Evolutionary conservation across 2,888 invertebrate species (phyloP).

Genomic region (Miltochrista miniata): DNA sequence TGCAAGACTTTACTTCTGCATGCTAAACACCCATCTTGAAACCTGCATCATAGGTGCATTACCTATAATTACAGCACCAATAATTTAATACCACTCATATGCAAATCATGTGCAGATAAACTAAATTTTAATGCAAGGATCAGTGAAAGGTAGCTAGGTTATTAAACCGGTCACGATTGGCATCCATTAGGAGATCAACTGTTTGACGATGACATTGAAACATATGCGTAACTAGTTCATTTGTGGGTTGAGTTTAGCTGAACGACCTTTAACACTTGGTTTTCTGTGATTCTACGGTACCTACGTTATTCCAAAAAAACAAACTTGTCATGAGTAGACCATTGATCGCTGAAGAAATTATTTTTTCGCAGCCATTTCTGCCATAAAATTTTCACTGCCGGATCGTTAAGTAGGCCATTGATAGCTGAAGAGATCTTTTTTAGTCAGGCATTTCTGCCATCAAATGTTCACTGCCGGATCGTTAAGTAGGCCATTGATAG

Average conservation of each 20-base stretch:
- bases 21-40: slow-evolving; percentile 1
- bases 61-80: slow-evolving; percentile 9
- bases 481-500: no score
- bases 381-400: no score
- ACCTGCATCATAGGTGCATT: slow-evolving; percentile 26
- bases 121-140: slow-evolving; percentile 45
- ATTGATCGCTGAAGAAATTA: no score
- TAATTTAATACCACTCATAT: slow-evolving; percentile 17
- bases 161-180: slow-evolving; percentile 48
- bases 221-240: slow-evolving; percentile 35
- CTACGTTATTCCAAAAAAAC: no score
- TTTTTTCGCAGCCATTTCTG: no score
- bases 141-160: slow-evolving; percentile 50
- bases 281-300: no score
- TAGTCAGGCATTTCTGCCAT: no score
- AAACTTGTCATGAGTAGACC: no score
- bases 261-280: slow-evolving; percentile 20
- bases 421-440: no score
- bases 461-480: no score
- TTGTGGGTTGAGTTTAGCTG: slow-evolving; percentile 27
- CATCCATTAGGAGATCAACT: slow-evolving; percentile 37
- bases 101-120: slow-evolving; percentile 42
- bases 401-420: no score
- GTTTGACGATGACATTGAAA: slow-evolving; percentile 43
- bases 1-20: no score